A percentile compares a stretch with the other conserved stretches of the same genome.
These are phyloP conservation scores for Synodontis membranacea DNA, from an alignment of 2,113 vertebrate species.

Conservation along the genomic window DNA sequence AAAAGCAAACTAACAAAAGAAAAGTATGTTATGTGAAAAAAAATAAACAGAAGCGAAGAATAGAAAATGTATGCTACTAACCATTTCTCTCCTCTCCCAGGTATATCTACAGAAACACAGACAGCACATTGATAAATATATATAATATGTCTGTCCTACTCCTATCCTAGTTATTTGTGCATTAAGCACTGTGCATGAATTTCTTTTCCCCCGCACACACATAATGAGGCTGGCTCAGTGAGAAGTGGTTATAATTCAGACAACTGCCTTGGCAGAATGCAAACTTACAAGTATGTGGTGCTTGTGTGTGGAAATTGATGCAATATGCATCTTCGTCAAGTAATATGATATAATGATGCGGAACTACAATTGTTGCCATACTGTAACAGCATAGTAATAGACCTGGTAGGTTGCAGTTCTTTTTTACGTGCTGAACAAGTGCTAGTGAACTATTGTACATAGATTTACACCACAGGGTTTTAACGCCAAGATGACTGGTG, in stretches of 20 bases:
- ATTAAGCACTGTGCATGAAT: neutral
- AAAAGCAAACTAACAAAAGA: constrained; percentile 1
- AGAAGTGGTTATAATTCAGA: neutral
- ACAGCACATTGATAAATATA: neutral
- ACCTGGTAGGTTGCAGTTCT: neutral
- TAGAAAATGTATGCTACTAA: constrained; percentile 1
- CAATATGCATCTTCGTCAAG: neutral
- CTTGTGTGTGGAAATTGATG: neutral
- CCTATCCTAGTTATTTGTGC: neutral
- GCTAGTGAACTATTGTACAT: neutral
- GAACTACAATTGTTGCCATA: neutral
- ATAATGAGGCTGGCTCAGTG: neutral
- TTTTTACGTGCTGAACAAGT: neutral
- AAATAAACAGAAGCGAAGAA: neutral
- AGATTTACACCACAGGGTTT: neutral
- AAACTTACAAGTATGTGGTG: neutral
- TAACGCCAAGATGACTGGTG: neutral
- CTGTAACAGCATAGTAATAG: neutral
- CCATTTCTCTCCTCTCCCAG: neutral
- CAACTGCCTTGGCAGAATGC: neutral
- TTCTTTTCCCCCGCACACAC: neutral
- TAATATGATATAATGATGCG: constrained; percentile 18
- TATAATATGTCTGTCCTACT: neutral
- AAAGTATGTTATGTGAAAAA: neutral
- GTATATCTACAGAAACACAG: neutral